Conservation (phyloP, 1,140 invertebrate genomes). For the Aphelenchoides besseyi region DNA sequence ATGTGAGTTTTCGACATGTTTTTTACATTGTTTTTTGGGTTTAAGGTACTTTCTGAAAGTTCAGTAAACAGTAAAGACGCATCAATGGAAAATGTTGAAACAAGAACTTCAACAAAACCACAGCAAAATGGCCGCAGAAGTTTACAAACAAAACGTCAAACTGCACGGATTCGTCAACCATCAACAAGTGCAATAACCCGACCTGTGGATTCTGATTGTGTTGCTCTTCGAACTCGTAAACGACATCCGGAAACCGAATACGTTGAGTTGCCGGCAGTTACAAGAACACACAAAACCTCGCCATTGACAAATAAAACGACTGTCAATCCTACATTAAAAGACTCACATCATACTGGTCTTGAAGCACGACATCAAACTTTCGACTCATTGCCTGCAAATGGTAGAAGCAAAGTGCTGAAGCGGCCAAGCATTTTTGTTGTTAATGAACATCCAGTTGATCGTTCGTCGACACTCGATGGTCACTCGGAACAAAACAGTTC, state of each 20-base stretch:
- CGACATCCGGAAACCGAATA: conserved; percentile 3
- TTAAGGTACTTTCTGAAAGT: background rate
- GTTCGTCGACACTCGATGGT: background rate
- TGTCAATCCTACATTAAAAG: background rate
- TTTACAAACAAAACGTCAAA: no score
- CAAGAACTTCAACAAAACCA: background rate
- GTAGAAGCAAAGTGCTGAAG: background rate
- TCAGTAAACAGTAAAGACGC: no score
- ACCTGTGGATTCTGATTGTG: conserved; percentile 15
- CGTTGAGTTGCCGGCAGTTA: conserved; percentile 10
- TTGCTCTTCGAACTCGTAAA: conserved; percentile 6
- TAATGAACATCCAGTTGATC: background rate
- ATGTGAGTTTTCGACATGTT: background rate
- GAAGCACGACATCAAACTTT: background rate
- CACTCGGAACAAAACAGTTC: background rate
- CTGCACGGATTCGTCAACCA: no score
- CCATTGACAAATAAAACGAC: background rate
- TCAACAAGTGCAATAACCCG: background rate
- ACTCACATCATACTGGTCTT: background rate
- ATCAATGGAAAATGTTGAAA: no score
- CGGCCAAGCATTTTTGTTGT: background rate
- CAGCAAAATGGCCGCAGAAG: no score
- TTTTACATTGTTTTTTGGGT: conserved; percentile 13
- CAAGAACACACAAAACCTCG: conserved; percentile 4
- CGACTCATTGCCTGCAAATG: background rate